These are phyloP conservation scores for Myopa testacea DNA, from an alignment of 2,888 invertebrate species.

Conservation along the genomic window DNA sequence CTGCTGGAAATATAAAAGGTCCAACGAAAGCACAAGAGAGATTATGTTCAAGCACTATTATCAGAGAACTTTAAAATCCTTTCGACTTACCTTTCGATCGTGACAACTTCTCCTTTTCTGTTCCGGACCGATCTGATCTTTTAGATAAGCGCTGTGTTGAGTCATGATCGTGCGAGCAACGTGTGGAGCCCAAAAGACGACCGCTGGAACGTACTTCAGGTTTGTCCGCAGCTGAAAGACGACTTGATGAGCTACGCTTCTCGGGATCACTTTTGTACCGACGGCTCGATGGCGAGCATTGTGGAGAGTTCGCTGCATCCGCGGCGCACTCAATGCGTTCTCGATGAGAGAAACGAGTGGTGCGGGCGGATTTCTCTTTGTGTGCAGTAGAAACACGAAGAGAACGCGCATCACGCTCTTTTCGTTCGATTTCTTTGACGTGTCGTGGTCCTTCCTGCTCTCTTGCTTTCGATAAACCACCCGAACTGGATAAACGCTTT, in stretches of 20 bases:
- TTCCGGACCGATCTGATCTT: slow-evolving; percentile 50
- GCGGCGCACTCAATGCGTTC: slow-evolving; percentile 55
- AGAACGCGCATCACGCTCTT: slow-evolving; percentile 35
- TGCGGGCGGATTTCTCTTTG: slow-evolving; percentile 49
- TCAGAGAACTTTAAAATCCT: no score
- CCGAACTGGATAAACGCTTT: slow-evolving; percentile 52
- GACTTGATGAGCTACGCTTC: slow-evolving; percentile 26
- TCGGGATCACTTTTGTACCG: slow-evolving; percentile 43
- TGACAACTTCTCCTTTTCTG: slow-evolving; percentile 51
- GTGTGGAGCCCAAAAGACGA: slow-evolving; percentile 53
- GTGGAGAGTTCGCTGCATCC: slow-evolving; percentile 45
- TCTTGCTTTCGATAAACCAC: slow-evolving; percentile 18
- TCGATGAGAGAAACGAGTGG: slow-evolving; percentile 55
- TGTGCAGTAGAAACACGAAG: slow-evolving; percentile 25
- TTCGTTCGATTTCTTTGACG: slow-evolving; percentile 46
- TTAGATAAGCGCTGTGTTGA: slow-evolving; percentile 48
- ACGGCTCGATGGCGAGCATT: slow-evolving; percentile 44
- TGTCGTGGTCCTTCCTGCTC: slow-evolving; percentile 43
- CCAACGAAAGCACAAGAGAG: no score
- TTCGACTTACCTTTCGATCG: slow-evolving; percentile 51
- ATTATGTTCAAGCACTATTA: no score
- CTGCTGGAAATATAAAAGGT: no score
- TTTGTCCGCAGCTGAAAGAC: slow-evolving; percentile 38
- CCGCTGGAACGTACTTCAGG: slow-evolving; percentile 46
- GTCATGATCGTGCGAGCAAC: slow-evolving; percentile 51